phyloP scores from a whole-genome alignment of 2,797 vertebrate species.

The Syngnathus acus region DNA sequence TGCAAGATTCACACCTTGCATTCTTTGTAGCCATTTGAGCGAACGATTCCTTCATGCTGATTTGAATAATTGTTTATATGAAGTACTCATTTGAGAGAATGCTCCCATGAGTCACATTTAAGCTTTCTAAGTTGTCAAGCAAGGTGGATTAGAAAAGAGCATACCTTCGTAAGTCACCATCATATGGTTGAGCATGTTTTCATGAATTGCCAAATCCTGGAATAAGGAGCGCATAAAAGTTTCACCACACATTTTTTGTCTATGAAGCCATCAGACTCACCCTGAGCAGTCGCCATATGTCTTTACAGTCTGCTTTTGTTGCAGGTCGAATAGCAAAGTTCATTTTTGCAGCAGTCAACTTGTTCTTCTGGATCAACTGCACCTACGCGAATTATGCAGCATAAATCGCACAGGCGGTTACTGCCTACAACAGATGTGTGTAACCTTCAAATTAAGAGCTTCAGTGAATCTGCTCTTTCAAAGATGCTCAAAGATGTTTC shows the following conservation, averaged over 20 bases:
- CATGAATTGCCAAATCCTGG: slow-evolving; percentile 70
- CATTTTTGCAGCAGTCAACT: slow-evolving; percentile 39
- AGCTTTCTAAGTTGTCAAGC: no score
- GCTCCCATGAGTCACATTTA: no score
- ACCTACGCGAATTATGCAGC: background rate
- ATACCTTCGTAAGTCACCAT: slow-evolving; percentile 66
- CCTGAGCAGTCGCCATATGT: slow-evolving; percentile 66
- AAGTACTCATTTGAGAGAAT: no score
- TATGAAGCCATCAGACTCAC: slow-evolving; percentile 37
- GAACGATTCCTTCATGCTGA: no score
- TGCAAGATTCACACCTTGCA: no score
- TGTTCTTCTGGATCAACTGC: no score
- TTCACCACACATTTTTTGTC: background rate
- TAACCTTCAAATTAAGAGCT: background rate
- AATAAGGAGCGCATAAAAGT: slow-evolving; percentile 5
- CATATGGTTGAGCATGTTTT: slow-evolving; percentile 67
- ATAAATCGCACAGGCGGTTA: background rate
- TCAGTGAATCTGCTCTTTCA: no score
- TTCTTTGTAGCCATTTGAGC: no score
- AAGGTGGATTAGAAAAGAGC: no score
- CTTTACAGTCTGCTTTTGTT: slow-evolving; percentile 59
- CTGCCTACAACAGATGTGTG: background rate
- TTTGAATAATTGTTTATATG: no score
- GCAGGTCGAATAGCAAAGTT: slow-evolving; percentile 54
- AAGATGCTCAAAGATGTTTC: no score